Base-by-base conservation (phyloP, 2,113 vertebrate species). In the Dipodomys stephensi region DNA sequence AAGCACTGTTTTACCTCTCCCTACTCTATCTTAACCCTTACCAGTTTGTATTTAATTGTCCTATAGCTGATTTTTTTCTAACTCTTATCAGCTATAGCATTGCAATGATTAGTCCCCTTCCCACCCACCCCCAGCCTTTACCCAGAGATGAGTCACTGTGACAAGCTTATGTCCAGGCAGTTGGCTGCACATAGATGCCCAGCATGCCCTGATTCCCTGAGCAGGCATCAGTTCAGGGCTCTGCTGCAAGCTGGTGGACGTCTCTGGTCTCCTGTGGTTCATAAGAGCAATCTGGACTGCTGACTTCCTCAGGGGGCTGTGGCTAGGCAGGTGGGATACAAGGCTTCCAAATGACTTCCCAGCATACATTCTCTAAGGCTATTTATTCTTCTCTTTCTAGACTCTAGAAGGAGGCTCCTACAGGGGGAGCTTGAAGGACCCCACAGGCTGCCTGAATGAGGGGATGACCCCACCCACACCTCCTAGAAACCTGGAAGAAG, bases 401-500 rank as follows among this genome's bases (percentile, higher is more conserved):
- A 99, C 98, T 77, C 98, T 99, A 91, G 99, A 99, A 98, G 98
- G 99, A 88, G 98, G 99, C 83, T 99, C 98, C 60, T 99, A 99
- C 39, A 97, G 98, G 81, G 99, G 99, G 92, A 97, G 98, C 81
- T 93, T 99, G 18, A 98, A 98, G 86, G 98, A 98, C 87, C 97
- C 99, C 30, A 78, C 97, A 64, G 98, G 97, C 96, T 98, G 97
- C 82, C 97, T 98, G 93, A 99, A 97, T 94, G 98, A 98, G 96
- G 98, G 97, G 80, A 97, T 98, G 98, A 91, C 93, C 0, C 97
- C 97, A 68, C 96, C 97, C 96, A 98, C 96, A 97, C 98, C 96
- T 96, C 99, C 99, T 12, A 98, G 99, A 90, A 99, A 99, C 98
- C 98, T 99, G 18, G 99, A 99, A 96, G 98, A 99, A 97, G 99